Base-by-base conservation (phyloP, 2,888 invertebrate genomes). In the Seladonia tumulorum region DNA sequence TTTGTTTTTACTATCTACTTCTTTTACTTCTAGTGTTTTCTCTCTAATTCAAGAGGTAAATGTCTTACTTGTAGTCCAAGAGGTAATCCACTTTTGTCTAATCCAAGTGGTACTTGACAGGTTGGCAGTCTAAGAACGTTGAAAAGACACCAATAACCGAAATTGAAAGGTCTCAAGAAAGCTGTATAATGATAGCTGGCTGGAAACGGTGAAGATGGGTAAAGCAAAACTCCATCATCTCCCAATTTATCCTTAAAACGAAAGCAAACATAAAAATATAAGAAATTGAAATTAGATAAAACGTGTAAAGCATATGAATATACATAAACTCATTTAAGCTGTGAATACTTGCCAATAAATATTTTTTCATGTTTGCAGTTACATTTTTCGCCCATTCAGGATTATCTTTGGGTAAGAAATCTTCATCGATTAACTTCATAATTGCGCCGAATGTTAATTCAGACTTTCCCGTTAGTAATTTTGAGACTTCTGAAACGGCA, bases 101-200 rank as follows among this genome's bases (percentile, higher is more conserved):
- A 94, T 0, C 98, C 98, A 57, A 98, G 95, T 0, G 98, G 98
- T 5, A 98, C 97, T 96, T 98, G 98, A 0, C 98, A 98, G 0
- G 96, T 97, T 0, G 99, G 99, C 74, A 98, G 95, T 73, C 97
- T 97, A 35, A 99, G 95, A 16, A 97, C 97, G 95, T 99, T 99
- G 95, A 98, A 97, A 79, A 99, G 95, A 35, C 97, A 97, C 95
- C 98, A 98, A 95, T 98, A 98, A 74, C 97, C 96, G 94, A 98
- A 98, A 95, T 99, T 98, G 95, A 96, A 97, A 0, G 98, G 97
- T 78, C 97, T 96, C 16, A 98, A 94, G 87, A 97, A 96, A 35
- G 97, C 96, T 80, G 97, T 97, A 94, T 97, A 97, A 95, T 99
- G 99, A 94, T 97, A 97, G 25, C 97, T 97, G 0, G 99, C 98